Evolutionary conservation across 1,140 invertebrate species (phyloP), one percentile per base, ranked within the genome.

Genomic region (Chironomus striatipennis): DNA sequence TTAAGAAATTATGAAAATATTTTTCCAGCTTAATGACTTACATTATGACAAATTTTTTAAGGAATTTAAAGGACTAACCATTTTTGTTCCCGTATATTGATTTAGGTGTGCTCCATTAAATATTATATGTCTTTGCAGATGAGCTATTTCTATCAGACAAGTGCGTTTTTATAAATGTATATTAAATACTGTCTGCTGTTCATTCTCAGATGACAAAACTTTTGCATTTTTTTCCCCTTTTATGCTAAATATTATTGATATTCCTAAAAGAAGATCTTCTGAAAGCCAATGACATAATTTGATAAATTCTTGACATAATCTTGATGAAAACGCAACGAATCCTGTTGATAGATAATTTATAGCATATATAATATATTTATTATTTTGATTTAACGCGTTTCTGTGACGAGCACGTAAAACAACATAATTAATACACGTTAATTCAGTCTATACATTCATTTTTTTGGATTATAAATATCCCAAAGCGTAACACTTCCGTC

Each of bases 401-500:
- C 24, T 34, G 1, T 3, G n/a, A 57, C 47, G 47, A 57, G 9
- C 2, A 57, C n/a, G 47, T 12, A 57, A 57, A n/a, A n/a, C 9
- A 10, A 57, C 47, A 10, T 57, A 10, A 57, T 34, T 57, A 10
- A 57, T 34, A 34, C 24, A 34, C 24, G 47, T 57, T n/a, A 2
- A n/a, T 10, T 70, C 65, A 70, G 65, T 70, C 65, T 70, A 21
- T 10, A 70, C 65, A 21, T 18, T 70, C 20, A 18, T 6, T 20
- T 70, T 70, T 57, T 57, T 81, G 77, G 85, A 80, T 87, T 90
- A 78, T 91, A 92, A 76, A 92, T 85, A 85, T 91, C 86, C 91
- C 91, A 93, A 73, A 93, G 84, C 10, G 90, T 89, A 77, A 93
- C 88, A 77, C 86, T 86, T 77, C 88, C 88, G 82, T 92, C 90